Base-by-base conservation (phyloP, 1,140 invertebrate species). In the Samia ricini region DNA sequence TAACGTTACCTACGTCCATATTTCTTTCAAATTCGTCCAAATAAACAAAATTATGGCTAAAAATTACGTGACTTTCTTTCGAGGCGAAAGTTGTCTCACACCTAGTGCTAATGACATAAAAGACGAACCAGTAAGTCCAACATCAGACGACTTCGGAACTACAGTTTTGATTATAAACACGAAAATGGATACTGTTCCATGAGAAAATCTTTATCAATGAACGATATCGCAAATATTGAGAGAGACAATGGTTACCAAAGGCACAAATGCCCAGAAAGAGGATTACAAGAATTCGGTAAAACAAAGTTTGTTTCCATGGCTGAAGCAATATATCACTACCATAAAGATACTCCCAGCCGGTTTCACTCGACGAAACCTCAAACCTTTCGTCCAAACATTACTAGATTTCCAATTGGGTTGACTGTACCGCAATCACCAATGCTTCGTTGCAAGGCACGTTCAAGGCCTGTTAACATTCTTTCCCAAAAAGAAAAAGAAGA, bases 221-320 rank as follows among this genome's bases (percentile, higher is more conserved):
- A 74, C 56, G 84, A 89, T 61, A 80, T 89, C 56, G 58, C 77
- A 42, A 64, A 79, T 48, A 67, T 73, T 61, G 69, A 75, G 42
- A 67, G 61, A 21, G 68, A 78, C 60, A 72, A 76, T 56, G 60
- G 69, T 49, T 68, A 76, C 55, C 64, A 75, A 36, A 78, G 73
- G 68, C 73, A 77, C 52, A 69, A 66, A 6, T 66, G 68, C 26
- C 69, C 68, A 21, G 67, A 66, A 49, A 72, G 66, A 57, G 65
- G 56, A 15, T 64, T 67, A n/a, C 72, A 79, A 26, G 77, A 80
- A 48, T 62, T 85, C 20, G 83, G 83, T 0, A 83, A 66, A 76
- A 86, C 72, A 1, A 90, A 87, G 60, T 90, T 88, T 69, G 85
- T 90, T 0, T 90, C 88, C 5, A 83, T 88, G 79, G 85, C 88